phyloP scores from a whole-genome alignment of 1,140 invertebrate species.

The Drosophila asahinai region DNA sequence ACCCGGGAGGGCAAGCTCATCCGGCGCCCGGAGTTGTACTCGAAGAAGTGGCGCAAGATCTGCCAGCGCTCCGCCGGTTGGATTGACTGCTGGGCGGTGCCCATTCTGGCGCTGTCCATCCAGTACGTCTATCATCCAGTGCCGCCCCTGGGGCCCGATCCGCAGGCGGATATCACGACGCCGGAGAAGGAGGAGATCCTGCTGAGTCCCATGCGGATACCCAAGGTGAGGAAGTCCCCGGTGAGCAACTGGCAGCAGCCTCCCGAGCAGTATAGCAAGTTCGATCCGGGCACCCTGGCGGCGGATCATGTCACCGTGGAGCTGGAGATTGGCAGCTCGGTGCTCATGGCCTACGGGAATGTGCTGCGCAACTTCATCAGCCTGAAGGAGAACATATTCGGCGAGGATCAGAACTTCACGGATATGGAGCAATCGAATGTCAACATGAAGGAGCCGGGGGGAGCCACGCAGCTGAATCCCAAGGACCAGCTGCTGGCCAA shows the following conservation, averaged over 20 bases:
- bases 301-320: slow-evolving; percentile 96
- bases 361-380: slow-evolving; percentile 95
- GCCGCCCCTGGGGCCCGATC: slow-evolving; percentile 93
- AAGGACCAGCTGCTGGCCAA: slow-evolving; percentile 79
- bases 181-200: slow-evolving; percentile 97
- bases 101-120: slow-evolving; percentile 96
- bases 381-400: slow-evolving; percentile 98
- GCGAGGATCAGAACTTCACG: slow-evolving; percentile 96
- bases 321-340: slow-evolving; percentile 96
- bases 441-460: slow-evolving; percentile 64
- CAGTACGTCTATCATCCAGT: slow-evolving; percentile 96
- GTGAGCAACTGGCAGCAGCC: slow-evolving; percentile 88
- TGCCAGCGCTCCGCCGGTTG: slow-evolving; percentile 92
- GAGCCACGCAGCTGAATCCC: slow-evolving; percentile 55
- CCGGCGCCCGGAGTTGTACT: slow-evolving; percentile 86
- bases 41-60: slow-evolving; percentile 94
- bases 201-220: slow-evolving; percentile 95
- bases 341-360: slow-evolving; percentile 95
- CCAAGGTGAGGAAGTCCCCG: slow-evolving; percentile 90
- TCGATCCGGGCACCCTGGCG: slow-evolving; percentile 93
- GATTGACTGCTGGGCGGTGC: slow-evolving; percentile 98
- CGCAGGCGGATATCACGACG: slow-evolving; percentile 95
- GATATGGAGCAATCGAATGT: slow-evolving; percentile 92
- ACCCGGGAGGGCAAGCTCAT: slow-evolving; percentile 90
- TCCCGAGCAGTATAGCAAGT: slow-evolving; percentile 88